Conservation (phyloP, 2,888 invertebrate species). For the Lithophane semibrunnea region DNA sequence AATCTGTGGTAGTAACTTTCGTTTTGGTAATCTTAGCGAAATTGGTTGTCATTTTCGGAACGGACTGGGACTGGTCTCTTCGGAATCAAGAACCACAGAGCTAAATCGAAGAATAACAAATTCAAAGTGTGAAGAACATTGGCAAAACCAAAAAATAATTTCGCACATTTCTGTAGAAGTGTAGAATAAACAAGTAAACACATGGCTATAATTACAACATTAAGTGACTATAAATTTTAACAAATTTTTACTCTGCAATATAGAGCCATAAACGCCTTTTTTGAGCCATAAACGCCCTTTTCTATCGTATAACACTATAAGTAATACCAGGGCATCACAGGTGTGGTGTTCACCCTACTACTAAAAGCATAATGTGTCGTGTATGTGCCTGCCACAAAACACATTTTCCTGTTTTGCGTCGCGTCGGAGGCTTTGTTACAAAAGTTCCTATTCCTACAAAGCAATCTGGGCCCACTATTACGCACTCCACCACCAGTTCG, state of each 20-base stretch:
- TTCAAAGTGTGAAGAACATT: not conserved
- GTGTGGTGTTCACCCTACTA: not conserved
- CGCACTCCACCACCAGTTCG: slow-evolving; percentile 6
- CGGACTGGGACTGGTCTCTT: not conserved
- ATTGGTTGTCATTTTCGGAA: not conserved
- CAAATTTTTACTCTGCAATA: not conserved
- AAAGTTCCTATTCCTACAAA: not conserved
- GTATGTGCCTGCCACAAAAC: too few relatives aligned
- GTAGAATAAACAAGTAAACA: not conserved
- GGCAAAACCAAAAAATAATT: not conserved
- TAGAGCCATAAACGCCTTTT: not conserved
- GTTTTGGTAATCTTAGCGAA: not conserved
- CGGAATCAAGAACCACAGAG: not conserved
- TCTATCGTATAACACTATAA: not conserved
- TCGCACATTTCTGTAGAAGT: not conserved
- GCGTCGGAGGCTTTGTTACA: not conserved
- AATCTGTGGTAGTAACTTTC: not conserved
- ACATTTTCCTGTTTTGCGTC: too few relatives aligned
- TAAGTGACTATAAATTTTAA: not conserved
- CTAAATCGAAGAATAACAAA: not conserved
- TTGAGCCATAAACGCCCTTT: not conserved
- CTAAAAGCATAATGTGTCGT: not conserved
- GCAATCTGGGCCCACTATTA: slow-evolving; percentile 15
- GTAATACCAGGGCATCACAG: too few relatives aligned
- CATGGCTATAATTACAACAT: slow-evolving; percentile 9